Conservation (phyloP, 2,888 invertebrate species). For the Amaurobius ferox region DNA sequence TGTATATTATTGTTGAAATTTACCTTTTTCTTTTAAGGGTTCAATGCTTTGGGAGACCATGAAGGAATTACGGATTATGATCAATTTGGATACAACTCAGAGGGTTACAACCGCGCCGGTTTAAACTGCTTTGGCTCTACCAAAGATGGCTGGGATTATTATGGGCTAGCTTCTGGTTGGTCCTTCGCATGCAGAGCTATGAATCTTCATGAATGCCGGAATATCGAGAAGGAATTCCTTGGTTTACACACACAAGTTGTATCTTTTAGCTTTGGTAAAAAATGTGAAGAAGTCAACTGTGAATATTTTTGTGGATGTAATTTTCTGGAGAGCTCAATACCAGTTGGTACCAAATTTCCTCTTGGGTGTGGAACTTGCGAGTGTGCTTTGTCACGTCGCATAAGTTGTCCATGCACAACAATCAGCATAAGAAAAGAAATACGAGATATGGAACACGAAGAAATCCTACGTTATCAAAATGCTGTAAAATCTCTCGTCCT, state of each 20-base stretch:
- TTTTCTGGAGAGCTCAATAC: constrained; percentile 75
- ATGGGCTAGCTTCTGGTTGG: constrained; percentile 75
- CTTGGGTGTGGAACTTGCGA: constrained; percentile 64
- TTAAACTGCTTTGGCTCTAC: constrained; percentile 76
- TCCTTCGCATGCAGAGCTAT: constrained; percentile 75
- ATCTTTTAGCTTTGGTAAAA: constrained; percentile 75
- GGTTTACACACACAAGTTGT: constrained; percentile 74
- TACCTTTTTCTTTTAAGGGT: constrained; percentile 71
- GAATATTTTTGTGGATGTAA: constrained; percentile 76
- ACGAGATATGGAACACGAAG: constrained; percentile 76
- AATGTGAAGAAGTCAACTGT: constrained; percentile 76
- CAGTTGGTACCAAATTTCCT: constrained; percentile 31
- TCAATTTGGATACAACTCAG: constrained; percentile 75
- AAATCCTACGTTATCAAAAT: constrained; percentile 76
- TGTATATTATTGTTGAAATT: no score
- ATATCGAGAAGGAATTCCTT: constrained; percentile 73
- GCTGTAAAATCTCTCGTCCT: constrained; percentile 75
- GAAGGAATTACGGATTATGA: constrained; percentile 77
- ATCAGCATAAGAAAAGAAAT: constrained; percentile 76
- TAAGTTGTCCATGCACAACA: constrained; percentile 74
- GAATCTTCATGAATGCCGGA: constrained; percentile 75
- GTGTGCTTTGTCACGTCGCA: constrained; percentile 48
- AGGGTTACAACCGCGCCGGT: constrained; percentile 76
- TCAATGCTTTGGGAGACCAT: constrained; percentile 75
- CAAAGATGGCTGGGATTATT: constrained; percentile 75